A percentile compares a stretch with the other conserved stretches of the same genome.
phyloP scores from a whole-genome alignment of 2,888 invertebrate genomes.

The Craniophora ligustri region DNA sequence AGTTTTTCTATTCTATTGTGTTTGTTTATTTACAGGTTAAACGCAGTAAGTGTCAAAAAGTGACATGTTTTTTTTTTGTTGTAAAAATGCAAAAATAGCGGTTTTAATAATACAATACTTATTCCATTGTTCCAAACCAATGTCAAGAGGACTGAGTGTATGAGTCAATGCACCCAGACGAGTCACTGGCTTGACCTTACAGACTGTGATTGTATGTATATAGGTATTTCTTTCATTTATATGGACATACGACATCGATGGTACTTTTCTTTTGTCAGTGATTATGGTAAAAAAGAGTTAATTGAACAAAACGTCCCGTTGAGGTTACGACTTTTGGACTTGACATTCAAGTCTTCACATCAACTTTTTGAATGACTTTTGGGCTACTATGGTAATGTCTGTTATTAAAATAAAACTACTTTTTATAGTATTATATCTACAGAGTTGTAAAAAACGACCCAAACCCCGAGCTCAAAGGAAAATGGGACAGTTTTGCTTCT shows the following conservation, averaged over 20 bases:
- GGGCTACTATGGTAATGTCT: too few relatives aligned
- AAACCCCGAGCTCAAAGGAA: too few relatives aligned
- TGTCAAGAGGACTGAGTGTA: slow-evolving; percentile 13
- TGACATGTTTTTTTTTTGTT: neutral
- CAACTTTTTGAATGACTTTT: too few relatives aligned
- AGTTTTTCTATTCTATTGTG: too few relatives aligned
- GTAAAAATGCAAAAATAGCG: neutral
- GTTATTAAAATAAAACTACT: too few relatives aligned
- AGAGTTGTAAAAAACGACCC: too few relatives aligned
- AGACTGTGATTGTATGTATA: neutral
- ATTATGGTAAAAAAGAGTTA: neutral
- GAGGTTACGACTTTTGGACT: too few relatives aligned
- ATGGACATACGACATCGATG: neutral
- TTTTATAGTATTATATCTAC: too few relatives aligned
- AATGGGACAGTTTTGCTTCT: too few relatives aligned
- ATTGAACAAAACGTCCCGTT: too few relatives aligned
- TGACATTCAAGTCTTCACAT: too few relatives aligned
- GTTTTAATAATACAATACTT: neutral
- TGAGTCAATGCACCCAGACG: slow-evolving; percentile 7
- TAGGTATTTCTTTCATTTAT: neutral
- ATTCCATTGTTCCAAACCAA: slow-evolving; percentile 10
- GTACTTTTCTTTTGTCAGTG: neutral
- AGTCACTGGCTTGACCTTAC: slow-evolving; percentile 4
- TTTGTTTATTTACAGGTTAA: neutral
- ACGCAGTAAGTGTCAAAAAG: neutral